Percentiles rank a stretch among this genome's conserved stretches.
Evolutionary conservation across 1,140 invertebrate genomes (phyloP).

Genomic region (Phymorhynchus buccinoides): DNA sequence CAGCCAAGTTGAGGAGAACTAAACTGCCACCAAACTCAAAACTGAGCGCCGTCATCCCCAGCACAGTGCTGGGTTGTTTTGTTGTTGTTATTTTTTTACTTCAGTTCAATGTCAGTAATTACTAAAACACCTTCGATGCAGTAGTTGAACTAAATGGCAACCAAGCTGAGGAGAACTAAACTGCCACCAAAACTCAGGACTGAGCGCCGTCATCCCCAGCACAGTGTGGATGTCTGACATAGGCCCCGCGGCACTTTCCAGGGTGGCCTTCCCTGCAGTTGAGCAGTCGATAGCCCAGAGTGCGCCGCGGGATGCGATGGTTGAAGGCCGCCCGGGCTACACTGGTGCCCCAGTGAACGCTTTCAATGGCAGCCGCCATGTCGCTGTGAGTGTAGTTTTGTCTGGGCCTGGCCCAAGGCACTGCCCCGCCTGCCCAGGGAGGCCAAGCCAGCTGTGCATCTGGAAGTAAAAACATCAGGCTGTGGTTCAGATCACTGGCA

Average conservation of each 20-base stretch:
- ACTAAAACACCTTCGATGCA: not conserved
- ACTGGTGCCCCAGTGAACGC: constrained; percentile 29
- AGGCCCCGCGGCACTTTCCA: constrained; percentile 29
- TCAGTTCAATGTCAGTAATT: too few species aligned
- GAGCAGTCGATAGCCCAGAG: not conserved
- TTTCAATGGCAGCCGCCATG: constrained; percentile 18
- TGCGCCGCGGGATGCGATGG: constrained; percentile 23
- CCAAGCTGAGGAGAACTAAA: too few species aligned
- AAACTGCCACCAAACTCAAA: not conserved
- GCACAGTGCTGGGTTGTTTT: too few species aligned
- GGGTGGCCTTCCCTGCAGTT: constrained; percentile 25
- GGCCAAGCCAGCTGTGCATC: not conserved
- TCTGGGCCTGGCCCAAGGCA: not conserved
- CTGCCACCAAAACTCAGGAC: not conserved
- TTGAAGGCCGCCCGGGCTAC: not conserved
- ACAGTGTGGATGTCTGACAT: not conserved
- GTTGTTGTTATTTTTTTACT: too few species aligned
- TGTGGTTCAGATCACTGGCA: constrained; percentile 2
- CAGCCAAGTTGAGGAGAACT: not conserved
- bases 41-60: not conserved
- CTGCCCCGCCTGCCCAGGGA: too few species aligned
- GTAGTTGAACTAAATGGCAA: not conserved
- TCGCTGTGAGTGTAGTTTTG: not conserved
- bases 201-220: not conserved
- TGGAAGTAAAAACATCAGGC: constrained; percentile 25